Conservation (phyloP, 2,888 invertebrate species). For the Hypercompe scribonia region DNA sequence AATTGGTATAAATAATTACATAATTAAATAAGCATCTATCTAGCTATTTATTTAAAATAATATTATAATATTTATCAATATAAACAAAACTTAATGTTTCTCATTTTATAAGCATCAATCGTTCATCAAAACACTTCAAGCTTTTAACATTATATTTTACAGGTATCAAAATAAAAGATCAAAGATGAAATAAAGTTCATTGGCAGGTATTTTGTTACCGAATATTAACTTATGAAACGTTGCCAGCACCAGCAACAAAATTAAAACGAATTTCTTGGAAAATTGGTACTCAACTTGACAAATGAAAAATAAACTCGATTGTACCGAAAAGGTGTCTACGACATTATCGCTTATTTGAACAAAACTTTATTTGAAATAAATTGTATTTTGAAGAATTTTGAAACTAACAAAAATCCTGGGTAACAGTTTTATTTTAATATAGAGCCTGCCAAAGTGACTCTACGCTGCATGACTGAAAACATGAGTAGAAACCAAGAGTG, state of each 20-base stretch:
- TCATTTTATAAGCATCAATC: neutral
- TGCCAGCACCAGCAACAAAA: constrained; percentile 50
- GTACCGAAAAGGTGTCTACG: constrained; percentile 49
- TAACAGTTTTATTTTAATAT: no score
- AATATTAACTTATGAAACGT: constrained; percentile 53
- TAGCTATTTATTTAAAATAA: neutral
- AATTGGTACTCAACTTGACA: constrained; percentile 41
- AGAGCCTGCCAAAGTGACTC: no score
- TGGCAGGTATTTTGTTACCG: constrained; percentile 34
- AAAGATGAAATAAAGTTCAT: constrained; percentile 29
- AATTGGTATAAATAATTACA: neutral
- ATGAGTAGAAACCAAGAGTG: no score
- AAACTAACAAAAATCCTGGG: neutral
- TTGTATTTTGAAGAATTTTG: neutral
- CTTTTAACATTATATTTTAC: neutral
- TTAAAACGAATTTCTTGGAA: constrained; percentile 56
- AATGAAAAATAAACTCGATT: constrained; percentile 66
- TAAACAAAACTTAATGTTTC: neutral
- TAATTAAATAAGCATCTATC: neutral
- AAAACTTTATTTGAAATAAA: constrained; percentile 18
- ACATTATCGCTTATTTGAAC: constrained; percentile 37
- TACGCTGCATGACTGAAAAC: no score
- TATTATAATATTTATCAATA: neutral
- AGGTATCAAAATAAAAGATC: constrained; percentile 13
- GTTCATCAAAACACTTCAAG: neutral